phyloP scores from a whole-genome alignment of 2,888 invertebrate species.

The Polymixis lichenea region DNA sequence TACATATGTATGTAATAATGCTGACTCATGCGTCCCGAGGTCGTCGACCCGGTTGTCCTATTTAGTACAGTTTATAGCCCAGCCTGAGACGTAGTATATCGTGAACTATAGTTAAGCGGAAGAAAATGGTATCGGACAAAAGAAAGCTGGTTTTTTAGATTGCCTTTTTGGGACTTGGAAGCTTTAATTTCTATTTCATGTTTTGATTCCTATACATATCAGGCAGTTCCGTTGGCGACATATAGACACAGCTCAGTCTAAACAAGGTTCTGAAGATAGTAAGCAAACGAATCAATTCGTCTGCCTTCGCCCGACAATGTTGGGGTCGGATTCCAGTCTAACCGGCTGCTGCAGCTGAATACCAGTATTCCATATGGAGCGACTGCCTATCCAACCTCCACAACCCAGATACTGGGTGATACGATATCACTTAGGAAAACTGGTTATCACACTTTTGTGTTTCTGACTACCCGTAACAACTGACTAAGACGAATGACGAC shows the following conservation, averaged over 20 bases:
- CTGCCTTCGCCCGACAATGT: not conserved
- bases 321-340: not conserved
- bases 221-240: not conserved
- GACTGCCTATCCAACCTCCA: not conserved
- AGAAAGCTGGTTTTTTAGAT: conserved; percentile 15
- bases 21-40: conserved; percentile 57
- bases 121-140: conserved; percentile 23
- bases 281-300: not conserved
- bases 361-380: no score
- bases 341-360: not conserved
- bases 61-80: conserved; percentile 47
- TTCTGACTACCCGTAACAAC: not conserved
- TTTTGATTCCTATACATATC: not conserved
- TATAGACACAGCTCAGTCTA: not conserved
- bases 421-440: not conserved
- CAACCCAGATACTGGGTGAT: not conserved
- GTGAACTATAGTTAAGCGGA: conserved; percentile 22
- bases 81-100: conserved; percentile 23
- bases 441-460: not conserved
- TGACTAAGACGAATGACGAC: not conserved
- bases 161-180: not conserved
- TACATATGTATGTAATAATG: conserved; percentile 7
- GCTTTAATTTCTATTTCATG: conserved; percentile 1
- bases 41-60: conserved; percentile 59
- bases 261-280: not conserved